These are phyloP conservation scores for Pangasius sanitwongsei DNA, from an alignment of 2,797 vertebrate genomes.

Conservation along the genomic window DNA sequence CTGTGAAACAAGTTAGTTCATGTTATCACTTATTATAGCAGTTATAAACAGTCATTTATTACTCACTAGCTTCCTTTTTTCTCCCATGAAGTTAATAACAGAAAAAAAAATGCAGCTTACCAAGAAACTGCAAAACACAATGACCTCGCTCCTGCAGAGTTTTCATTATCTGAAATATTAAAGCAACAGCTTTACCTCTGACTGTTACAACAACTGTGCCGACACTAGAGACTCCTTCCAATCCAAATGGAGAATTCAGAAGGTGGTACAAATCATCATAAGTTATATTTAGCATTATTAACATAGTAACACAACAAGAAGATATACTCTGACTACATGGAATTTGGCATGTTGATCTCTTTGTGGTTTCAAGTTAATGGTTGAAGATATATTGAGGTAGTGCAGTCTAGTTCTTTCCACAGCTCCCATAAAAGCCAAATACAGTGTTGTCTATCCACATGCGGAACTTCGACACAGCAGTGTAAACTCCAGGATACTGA, in stretches of 20 bases:
- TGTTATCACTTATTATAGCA: not conserved
- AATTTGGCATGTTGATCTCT: conserved; percentile 43
- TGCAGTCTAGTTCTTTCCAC: conserved; percentile 57
- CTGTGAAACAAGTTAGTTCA: not conserved
- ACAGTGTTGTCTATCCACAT: conserved; percentile 81
- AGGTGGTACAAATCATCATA: not conserved
- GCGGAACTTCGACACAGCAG: conserved; percentile 75
- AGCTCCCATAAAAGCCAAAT: conserved; percentile 72
- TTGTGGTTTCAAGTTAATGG: conserved; percentile 46
- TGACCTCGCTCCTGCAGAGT: not conserved
- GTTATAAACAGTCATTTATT: not conserved
- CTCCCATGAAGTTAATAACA: not conserved
- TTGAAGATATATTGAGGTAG: conserved; percentile 12
- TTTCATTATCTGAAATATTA: not conserved
- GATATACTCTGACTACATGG: conserved; percentile 59
- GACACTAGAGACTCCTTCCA: not conserved
- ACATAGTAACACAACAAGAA: not conserved
- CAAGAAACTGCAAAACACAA: not conserved
- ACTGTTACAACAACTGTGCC: not conserved
- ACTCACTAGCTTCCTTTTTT: not conserved
- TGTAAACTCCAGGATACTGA: conserved; percentile 79
- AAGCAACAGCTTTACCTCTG: not conserved
- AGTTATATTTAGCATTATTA: not conserved
- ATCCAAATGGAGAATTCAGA: not conserved
- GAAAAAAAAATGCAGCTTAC: not conserved